Percentiles rank a stretch among this genome's conserved stretches.
Conservation (phyloP, 2,113 vertebrate genomes). For the Mystacornis crossleyi region DNA sequence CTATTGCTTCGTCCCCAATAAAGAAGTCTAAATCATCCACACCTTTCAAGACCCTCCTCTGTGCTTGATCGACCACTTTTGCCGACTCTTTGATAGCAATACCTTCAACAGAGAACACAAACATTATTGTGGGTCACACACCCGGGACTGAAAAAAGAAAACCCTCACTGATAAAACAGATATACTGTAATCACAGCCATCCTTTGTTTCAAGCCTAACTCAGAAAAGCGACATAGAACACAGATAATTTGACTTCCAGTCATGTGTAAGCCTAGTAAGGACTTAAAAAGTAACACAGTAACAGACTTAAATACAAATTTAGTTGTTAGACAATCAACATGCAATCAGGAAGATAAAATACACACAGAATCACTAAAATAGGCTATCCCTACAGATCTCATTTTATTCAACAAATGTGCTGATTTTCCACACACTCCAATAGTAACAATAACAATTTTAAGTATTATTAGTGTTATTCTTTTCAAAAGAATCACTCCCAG, state of each 20-base stretch:
- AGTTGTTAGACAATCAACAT: background rate
- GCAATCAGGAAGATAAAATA: background rate
- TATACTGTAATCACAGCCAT: background rate
- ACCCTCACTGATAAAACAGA: background rate
- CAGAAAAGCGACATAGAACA: background rate
- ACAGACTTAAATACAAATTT: background rate
- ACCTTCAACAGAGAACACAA: constrained; percentile 77
- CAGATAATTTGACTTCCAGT: background rate
- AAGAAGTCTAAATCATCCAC: constrained; percentile 98
- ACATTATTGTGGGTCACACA: background rate
- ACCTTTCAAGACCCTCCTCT: constrained; percentile 96
- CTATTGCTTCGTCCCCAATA: constrained; percentile 97
- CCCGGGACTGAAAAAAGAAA: background rate
- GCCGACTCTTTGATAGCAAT: constrained; percentile 98
- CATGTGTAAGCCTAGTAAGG: background rate
- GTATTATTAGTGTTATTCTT: background rate
- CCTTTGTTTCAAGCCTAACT: background rate
- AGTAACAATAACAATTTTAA: background rate
- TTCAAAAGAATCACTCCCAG: background rate
- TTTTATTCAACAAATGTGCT: background rate
- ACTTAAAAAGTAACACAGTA: background rate
- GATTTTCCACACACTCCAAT: background rate
- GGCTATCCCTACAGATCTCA: background rate
- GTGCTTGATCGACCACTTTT: constrained; percentile 96
- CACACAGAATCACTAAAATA: background rate